Conservation (phyloP, 2,888 invertebrate species). For the Kryphioiulus occultus region DNA sequence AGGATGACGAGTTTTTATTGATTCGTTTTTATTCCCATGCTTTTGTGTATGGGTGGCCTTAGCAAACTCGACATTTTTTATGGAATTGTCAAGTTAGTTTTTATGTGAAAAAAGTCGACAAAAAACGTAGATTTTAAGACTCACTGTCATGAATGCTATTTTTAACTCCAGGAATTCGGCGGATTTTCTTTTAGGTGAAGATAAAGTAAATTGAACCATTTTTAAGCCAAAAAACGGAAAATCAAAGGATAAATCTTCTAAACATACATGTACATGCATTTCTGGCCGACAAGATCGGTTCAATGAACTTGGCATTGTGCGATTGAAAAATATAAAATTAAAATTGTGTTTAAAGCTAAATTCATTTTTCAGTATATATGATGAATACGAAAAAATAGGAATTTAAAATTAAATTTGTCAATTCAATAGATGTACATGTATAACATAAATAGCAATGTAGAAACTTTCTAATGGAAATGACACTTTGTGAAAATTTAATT, state of each 20-base stretch:
- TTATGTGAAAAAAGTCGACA: background rate
- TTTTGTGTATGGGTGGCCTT: background rate
- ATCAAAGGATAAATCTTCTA: background rate
- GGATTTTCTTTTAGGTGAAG: background rate
- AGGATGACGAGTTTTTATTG: background rate
- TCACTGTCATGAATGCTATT: background rate
- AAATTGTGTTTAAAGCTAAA: too few species aligned
- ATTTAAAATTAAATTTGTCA: too few species aligned
- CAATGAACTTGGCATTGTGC: background rate
- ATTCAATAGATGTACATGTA: too few species aligned
- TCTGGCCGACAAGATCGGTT: background rate
- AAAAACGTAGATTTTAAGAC: background rate
- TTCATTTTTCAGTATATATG: too few species aligned
- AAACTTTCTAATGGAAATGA: too few species aligned
- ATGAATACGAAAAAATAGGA: too few species aligned
- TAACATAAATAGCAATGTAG: too few species aligned
- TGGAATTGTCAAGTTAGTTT: background rate
- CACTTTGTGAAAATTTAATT: too few species aligned
- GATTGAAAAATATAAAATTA: too few species aligned
- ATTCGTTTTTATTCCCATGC: too few species aligned
- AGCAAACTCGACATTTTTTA: background rate
- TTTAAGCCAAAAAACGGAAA: background rate
- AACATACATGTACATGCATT: too few species aligned
- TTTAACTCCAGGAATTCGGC: background rate
- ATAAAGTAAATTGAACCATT: background rate